Percentiles rank a stretch among this genome's conserved stretches.
These are phyloP conservation scores for Tapirus indicus DNA, from an alignment of 2,797 vertebrate species.

Conservation along the genomic window DNA sequence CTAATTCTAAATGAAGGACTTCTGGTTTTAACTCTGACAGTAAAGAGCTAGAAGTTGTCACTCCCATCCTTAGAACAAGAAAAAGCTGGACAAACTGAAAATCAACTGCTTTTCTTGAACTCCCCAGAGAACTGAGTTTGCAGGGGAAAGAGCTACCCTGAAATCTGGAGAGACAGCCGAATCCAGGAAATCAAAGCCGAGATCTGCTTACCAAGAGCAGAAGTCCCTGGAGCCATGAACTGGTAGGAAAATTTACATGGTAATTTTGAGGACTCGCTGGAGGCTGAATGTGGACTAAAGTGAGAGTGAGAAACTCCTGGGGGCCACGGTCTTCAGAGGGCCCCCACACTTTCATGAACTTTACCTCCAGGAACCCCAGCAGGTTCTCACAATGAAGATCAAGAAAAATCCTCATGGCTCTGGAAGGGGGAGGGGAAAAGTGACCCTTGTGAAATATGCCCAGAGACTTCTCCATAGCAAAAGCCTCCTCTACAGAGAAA, in stretches of 20 bases:
- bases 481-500: too few species aligned
- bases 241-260: not conserved
- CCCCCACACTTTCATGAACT: too few species aligned
- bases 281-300: too few species aligned
- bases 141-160: not conserved
- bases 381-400: too few species aligned
- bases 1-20: not conserved
- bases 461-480: too few species aligned
- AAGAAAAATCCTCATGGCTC: too few species aligned
- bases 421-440: too few species aligned
- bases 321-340: too few species aligned
- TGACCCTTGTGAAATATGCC: too few species aligned
- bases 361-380: too few species aligned
- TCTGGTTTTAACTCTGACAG: not conserved
- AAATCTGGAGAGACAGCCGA: not conserved
- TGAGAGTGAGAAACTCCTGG: too few species aligned
- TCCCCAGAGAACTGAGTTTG: not conserved
- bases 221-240: not conserved
- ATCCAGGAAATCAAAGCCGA: not conserved
- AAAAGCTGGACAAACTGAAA: not conserved
- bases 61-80: not conserved
- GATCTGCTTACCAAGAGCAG: not conserved
- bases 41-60: not conserved
- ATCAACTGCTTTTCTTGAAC: not conserved
- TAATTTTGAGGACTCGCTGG: too few species aligned